These are phyloP conservation scores for Anoplophora glabripennis DNA, from an alignment of 1,140 invertebrate genomes.

Conservation along the genomic window DNA sequence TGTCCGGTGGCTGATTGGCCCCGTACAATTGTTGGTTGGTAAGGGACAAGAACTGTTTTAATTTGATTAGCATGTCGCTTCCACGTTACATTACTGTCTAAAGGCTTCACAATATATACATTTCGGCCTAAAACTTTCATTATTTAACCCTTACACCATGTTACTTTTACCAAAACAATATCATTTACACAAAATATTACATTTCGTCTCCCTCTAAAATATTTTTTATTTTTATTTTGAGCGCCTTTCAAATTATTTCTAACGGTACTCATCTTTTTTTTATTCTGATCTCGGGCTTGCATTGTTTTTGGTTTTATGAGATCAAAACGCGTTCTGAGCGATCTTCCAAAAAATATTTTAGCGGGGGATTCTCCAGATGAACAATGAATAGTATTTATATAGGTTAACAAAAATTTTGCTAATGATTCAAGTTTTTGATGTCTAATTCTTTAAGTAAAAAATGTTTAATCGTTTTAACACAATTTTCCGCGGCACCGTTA, in stretches of 20 bases:
- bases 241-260: neutral
- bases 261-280: neutral
- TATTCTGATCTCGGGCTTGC: neutral
- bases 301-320: too few relatives aligned
- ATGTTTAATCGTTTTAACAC: slow-evolving; percentile 16
- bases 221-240: neutral
- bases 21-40: too few relatives aligned
- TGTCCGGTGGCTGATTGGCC: too few relatives aligned
- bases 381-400: slow-evolving; percentile 17
- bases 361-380: slow-evolving; percentile 17
- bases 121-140: neutral
- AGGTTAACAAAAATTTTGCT: slow-evolving; percentile 13
- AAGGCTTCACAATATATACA: neutral
- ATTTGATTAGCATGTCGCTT: slow-evolving; percentile 1
- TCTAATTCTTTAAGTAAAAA: neutral
- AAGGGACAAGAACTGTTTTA: too few relatives aligned
- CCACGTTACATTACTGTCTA: slow-evolving; percentile 3
- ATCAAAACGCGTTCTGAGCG: slow-evolving; percentile 8
- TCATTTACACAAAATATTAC: slow-evolving; percentile 3
- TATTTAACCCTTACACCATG: slow-evolving; percentile 4
- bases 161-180: slow-evolving; percentile 3
- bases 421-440: too few relatives aligned
- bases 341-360: slow-evolving; percentile 14
- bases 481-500: slow-evolving; percentile 15
- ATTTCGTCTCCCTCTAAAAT: too few relatives aligned